Evolutionary conservation across 1,140 invertebrate species (phyloP), one percentile per base, ranked within the genome.

Genomic region (Anastrepha ludens): DNA sequence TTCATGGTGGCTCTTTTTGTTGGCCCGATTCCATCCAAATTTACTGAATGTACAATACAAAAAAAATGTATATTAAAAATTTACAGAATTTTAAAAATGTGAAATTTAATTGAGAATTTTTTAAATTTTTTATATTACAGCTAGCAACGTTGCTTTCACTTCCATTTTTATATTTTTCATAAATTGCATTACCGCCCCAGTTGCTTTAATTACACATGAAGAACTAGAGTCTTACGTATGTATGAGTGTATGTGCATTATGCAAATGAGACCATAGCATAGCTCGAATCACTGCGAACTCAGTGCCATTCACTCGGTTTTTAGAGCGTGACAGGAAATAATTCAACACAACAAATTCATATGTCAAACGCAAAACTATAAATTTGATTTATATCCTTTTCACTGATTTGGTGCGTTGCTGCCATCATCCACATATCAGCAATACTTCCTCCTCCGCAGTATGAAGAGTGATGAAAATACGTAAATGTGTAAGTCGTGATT

Each of bases 321-420:
- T 74, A 17, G 70, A 74, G 70, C 70, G 44, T 81, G 47, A 29
- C 47, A 20, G 74, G 47, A 81, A 81, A 50, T 81, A 81, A 81
- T 81, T 81, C 74, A 50, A 81, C 44, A 2, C 50, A 55, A 81
- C 74, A 58, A 81, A 81, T 81, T 81, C 74, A 81, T n/a, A 81
- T 81, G 74, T 81, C 74, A 39, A 81, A 81, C n/a, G 41, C 74
- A 81, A 81, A 81, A 81, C 74, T 41, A 50, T 81, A 81, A 81
- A 81, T 81, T 47, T 81, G 74, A 81, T 81, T 55, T 81, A 81
- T 81, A 8, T 50, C 13, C 74, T 81, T 29, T 81, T 81, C n/a
- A 55, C 74, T 20, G 11, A 29, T 6, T 81, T 15, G 0, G 0
- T 8, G 50, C 1, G 74, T 2, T 47, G 3, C 50, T 47, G 20